Evolutionary conservation across 2,888 invertebrate species (phyloP).

Genomic region (Athalia cordata): DNA sequence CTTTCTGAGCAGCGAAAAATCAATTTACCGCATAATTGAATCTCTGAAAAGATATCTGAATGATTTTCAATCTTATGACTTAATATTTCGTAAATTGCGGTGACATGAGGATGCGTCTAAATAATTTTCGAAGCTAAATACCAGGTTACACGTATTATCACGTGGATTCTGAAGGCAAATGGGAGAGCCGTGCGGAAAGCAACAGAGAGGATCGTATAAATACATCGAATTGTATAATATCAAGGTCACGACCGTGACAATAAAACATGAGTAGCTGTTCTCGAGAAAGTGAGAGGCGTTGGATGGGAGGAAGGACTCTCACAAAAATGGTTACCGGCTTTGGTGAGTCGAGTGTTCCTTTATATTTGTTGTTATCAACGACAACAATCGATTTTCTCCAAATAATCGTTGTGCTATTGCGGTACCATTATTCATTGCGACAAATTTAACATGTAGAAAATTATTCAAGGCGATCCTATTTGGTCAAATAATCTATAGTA

Average conservation of each 20-base stretch:
- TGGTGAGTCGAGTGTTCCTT: neutral
- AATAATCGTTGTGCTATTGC: too few species aligned
- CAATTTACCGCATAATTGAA: too few species aligned
- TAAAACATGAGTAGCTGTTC: conserved; percentile 34
- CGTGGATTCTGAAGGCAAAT: too few species aligned
- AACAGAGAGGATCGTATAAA: conserved; percentile 17
- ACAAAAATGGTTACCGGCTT: conserved; percentile 24
- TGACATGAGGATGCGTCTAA: too few species aligned
- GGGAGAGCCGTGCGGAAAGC: neutral
- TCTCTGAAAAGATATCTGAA: too few species aligned
- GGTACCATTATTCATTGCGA: neutral
- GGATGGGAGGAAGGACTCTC: conserved; percentile 21
- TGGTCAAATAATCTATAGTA: neutral
- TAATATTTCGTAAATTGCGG: too few species aligned
- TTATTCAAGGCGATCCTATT: neutral
- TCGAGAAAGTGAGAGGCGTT: conserved; percentile 44
- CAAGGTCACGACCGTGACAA: conserved; percentile 44
- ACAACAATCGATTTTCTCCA: conserved; percentile 18
- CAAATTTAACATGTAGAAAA: neutral
- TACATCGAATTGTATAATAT: conserved; percentile 42
- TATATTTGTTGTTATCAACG: conserved; percentile 16
- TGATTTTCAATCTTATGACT: too few species aligned
- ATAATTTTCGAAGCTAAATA: too few species aligned
- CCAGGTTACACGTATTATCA: too few species aligned
- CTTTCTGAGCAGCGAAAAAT: too few species aligned